Base-by-base conservation (phyloP, 2,113 vertebrate species). In the Rhinichthys klamathensis region DNA sequence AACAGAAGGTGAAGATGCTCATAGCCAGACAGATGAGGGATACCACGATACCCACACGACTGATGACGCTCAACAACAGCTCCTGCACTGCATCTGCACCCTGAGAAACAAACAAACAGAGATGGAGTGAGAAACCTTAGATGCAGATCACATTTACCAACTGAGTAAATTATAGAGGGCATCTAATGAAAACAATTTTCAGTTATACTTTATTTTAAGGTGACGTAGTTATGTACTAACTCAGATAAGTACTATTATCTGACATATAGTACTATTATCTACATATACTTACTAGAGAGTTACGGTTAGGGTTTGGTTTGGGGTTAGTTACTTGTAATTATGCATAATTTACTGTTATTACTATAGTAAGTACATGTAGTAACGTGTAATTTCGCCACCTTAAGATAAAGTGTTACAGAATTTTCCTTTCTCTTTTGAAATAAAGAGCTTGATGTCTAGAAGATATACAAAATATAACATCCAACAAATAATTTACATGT, bases 1-100 rank as follows among this genome's bases (percentile, higher is more conserved):
- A 99, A 94, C 97, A 99, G 95, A 99, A 99, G 84, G 98, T 99
- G 93, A 99, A 99, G 95, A 99, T 97, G 95, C 97, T 97, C 93
- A 99, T 96, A 89, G 95, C 94, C 91, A 99, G 95, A 93, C 98
- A 99, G 91, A 99, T 95, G 3, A 99, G 97, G 85, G 97, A 99
- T 90, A 99, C 96, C 88, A 97, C 96, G 63, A 99, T 98, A 89
- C 98, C 98, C 54, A 99, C 97, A 82, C 97, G 97, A 69, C 97
- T 99, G 95, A 99, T 99, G 93, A 99, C 96, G 1, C 94, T 97
- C 87, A 99, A 95, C 63, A 98, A 95, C 85, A 98, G 94, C 86
- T 97, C 95, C 35, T 99, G 97, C 80, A 96, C 95, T 85, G 93
- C 91, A 87, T 94, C 93, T 93, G 94, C 94, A 88, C 92, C 96